Percentiles rank a stretch among this genome's conserved stretches.
These are phyloP conservation scores for Orchesella flavescens DNA, from an alignment of 2,888 invertebrate species.

Conservation along the genomic window DNA sequence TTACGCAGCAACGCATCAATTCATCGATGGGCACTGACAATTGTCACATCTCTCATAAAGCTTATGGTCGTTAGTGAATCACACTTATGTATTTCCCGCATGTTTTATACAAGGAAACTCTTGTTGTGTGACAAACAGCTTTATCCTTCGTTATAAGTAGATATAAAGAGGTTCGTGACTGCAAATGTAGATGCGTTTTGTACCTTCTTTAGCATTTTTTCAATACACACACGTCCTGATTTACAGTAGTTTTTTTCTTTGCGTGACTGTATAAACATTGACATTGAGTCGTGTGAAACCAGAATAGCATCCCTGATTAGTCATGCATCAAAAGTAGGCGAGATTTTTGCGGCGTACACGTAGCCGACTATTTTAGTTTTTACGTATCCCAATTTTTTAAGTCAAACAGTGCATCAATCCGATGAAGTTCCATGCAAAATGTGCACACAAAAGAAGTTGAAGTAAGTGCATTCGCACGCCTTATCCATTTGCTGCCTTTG, in stretches of 20 bases:
- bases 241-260: neutral
- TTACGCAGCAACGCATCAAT: too few species aligned
- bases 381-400: too few species aligned
- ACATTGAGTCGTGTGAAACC: slow-evolving; percentile 45
- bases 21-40: too few species aligned
- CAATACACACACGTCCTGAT: neutral
- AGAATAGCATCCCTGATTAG: slow-evolving; percentile 42
- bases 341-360: neutral
- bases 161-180: neutral
- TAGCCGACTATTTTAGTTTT: too few species aligned
- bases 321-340: slow-evolving; percentile 36
- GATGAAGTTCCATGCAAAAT: too few species aligned
- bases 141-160: neutral
- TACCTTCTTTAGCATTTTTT: neutral
- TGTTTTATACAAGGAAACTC: neutral
- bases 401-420: too few species aligned
- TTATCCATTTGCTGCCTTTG: too few species aligned
- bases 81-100: neutral
- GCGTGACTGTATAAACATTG: slow-evolving; percentile 13
- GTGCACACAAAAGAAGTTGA: too few species aligned
- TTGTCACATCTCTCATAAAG: too few species aligned
- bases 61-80: neutral
- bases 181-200: neutral
- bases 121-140: neutral
- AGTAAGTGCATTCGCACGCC: too few species aligned